Conservation (phyloP, 2,113 vertebrate species). For the Sapajus apella region DNA sequence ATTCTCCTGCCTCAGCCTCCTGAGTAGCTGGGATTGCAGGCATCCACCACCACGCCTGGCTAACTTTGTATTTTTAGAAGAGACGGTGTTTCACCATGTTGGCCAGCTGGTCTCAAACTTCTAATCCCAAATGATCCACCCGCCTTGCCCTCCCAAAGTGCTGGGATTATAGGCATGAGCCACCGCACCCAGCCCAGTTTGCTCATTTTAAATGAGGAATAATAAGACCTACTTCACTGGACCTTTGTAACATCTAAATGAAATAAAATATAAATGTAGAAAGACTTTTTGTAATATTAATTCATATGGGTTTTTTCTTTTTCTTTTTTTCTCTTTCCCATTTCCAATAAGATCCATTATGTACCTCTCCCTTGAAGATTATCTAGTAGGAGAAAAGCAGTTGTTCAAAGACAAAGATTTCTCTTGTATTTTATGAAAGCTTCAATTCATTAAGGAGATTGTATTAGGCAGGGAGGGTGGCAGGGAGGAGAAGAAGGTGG, state of each 20-base stretch:
- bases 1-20: no score
- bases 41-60: no score
- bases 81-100: no score
- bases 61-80: no score
- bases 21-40: no score
- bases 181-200: neutral
- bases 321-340: neutral
- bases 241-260: neutral
- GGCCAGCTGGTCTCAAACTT: no score
- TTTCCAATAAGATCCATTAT: neutral
- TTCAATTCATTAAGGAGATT: neutral
- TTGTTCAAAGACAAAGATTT: neutral
- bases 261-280: neutral
- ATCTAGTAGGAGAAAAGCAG: neutral
- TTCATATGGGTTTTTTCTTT: neutral
- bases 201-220: neutral
- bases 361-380: neutral
- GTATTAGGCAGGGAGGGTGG: neutral
- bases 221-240: neutral
- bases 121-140: no score
- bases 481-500: neutral
- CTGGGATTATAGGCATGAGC: no score
- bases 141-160: no score
- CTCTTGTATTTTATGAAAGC: slow-evolving; percentile 6
- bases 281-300: neutral